Conservation (phyloP, 2,113 vertebrate species). For the Myxocyprinus asiaticus region DNA sequence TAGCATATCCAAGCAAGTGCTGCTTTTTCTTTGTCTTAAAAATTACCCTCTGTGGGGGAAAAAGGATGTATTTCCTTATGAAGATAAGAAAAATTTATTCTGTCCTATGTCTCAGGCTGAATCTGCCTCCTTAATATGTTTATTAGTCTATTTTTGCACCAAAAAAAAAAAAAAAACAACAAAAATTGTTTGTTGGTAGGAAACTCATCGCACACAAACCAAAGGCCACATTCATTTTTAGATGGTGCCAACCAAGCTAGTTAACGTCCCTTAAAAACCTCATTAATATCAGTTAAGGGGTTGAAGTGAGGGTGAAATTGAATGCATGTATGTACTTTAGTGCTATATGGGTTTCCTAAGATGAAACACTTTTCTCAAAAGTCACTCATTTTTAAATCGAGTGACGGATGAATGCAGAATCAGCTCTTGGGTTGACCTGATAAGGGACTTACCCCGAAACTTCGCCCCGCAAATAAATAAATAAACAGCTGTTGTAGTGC, state of each 20-base stretch:
- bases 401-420: constrained; percentile 33
- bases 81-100: not conserved
- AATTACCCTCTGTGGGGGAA: too few relatives aligned
- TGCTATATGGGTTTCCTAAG: not conserved
- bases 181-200: too few relatives aligned
- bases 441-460: not conserved
- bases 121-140: not conserved
- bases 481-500: not conserved
- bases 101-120: not conserved
- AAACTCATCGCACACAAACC: too few relatives aligned
- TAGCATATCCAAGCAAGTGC: not conserved
- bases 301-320: not conserved
- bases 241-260: too few relatives aligned
- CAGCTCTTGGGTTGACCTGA: not conserved
- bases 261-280: too few relatives aligned
- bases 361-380: not conserved
- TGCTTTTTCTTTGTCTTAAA: not conserved
- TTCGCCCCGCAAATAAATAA: not conserved
- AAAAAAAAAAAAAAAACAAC: too few relatives aligned
- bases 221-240: too few relatives aligned
- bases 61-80: not conserved
- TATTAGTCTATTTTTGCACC: too few relatives aligned
- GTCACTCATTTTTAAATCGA: not conserved
- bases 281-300: too few relatives aligned
- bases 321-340: not conserved